Percentiles rank a stretch among this genome's conserved stretches.
Conservation (phyloP, 2,113 vertebrate genomes). For the Nannobrachium achirus region DNA sequence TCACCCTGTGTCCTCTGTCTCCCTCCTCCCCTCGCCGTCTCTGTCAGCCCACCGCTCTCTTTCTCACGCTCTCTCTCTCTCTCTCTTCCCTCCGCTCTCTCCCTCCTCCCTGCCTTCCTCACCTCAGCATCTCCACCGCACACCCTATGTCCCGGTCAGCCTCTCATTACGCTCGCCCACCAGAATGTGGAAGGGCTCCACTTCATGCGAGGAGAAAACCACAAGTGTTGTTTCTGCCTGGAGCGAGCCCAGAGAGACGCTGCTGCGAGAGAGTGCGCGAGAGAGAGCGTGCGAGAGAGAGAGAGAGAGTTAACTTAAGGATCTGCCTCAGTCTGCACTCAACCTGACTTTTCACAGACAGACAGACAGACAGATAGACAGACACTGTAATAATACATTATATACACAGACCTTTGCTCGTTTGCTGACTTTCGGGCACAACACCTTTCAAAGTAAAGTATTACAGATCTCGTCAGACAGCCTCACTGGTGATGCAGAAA, state of each 20-base stretch:
- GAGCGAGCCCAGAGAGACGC: slow-evolving; percentile 82
- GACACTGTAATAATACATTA: slow-evolving; percentile 50
- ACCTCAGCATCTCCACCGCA: slow-evolving; percentile 69
- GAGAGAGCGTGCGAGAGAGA: slow-evolving; percentile 70
- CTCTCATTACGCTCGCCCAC: slow-evolving; percentile 87
- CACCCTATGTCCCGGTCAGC: slow-evolving; percentile 84
- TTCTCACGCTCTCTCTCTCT: slow-evolving; percentile 46
- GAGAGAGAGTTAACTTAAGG: slow-evolving; percentile 14
- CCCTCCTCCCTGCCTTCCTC: slow-evolving; percentile 46
- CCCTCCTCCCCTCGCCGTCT: background rate
- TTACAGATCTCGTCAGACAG: too few species aligned
- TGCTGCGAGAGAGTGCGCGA: slow-evolving; percentile 24
- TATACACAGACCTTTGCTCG: slow-evolving; percentile 46
- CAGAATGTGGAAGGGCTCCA: slow-evolving; percentile 85
- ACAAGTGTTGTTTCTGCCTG: slow-evolving; percentile 84
- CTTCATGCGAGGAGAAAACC: slow-evolving; percentile 89
- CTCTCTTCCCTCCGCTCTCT: slow-evolving; percentile 34
- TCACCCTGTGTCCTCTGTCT: slow-evolving; percentile 41
- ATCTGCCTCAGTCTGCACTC: slow-evolving; percentile 7
- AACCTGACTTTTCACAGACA: background rate
- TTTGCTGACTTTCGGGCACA: too few species aligned
- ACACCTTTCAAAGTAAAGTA: too few species aligned
- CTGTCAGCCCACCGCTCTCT: slow-evolving; percentile 23
- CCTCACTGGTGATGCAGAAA: too few species aligned
- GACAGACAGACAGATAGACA: background rate